These are phyloP conservation scores for Hyphantria cunea DNA, from an alignment of 1,140 invertebrate genomes.

Conservation along the genomic window DNA sequence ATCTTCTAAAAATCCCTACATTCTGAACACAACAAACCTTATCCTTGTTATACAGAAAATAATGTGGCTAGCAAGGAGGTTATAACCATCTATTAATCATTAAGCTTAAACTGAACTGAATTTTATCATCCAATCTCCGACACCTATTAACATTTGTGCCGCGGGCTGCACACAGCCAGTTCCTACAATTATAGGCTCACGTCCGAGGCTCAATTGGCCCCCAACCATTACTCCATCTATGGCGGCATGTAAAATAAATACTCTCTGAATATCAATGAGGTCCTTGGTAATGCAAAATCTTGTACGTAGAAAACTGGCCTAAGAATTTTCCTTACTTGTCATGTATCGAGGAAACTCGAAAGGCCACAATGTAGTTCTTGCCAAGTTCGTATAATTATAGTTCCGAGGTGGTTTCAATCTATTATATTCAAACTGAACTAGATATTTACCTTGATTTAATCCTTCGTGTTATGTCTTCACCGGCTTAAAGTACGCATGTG, in stretches of 20 bases:
- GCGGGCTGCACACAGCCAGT: conserved; percentile 39
- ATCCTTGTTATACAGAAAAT: too few species aligned
- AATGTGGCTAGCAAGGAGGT: too few species aligned
- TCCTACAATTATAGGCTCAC: conserved; percentile 48
- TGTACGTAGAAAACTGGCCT: conserved; percentile 28
- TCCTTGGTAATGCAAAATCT: conserved; percentile 37
- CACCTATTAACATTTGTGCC: conserved; percentile 47
- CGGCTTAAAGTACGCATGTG: too few species aligned
- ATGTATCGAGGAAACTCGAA: conserved; percentile 29
- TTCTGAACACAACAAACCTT: too few species aligned
- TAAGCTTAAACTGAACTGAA: too few species aligned
- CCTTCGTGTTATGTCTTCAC: too few species aligned
- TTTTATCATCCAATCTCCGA: too few species aligned
- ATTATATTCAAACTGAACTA: too few species aligned
- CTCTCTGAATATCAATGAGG: conserved; percentile 42
- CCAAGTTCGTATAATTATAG: conserved; percentile 10
- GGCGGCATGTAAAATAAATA: conserved; percentile 42
- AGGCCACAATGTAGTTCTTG: conserved; percentile 18
- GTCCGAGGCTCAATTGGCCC: conserved; percentile 36
- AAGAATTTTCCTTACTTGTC: conserved; percentile 32
- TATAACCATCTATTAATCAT: too few species aligned
- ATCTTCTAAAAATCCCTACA: too few species aligned
- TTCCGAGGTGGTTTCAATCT: background rate
- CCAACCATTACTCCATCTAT: conserved; percentile 38
- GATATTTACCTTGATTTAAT: too few species aligned